Evolutionary conservation across 2,888 invertebrate species (phyloP).

Genomic region (Lasioglossum leucozonium): DNA sequence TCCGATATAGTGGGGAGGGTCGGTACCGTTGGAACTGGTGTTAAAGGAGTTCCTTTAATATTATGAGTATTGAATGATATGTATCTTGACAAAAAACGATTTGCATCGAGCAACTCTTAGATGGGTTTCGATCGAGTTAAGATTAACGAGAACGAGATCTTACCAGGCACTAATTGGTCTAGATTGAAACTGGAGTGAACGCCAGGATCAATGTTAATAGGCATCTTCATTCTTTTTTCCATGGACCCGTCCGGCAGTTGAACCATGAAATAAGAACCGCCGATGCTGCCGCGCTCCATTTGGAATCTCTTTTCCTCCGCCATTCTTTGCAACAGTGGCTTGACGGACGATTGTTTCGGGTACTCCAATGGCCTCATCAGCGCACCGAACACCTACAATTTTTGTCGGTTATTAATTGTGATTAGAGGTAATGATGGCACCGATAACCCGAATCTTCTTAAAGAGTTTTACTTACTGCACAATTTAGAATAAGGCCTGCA

Average conservation of each 20-base stretch:
- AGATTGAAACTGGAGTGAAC: conserved; percentile 96
- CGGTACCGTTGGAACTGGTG: conserved; percentile 93
- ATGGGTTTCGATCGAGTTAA: background rate
- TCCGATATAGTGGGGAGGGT: conserved; percentile 96
- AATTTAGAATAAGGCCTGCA: conserved; percentile 96
- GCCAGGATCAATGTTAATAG: conserved; percentile 96
- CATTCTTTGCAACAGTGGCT: conserved; percentile 95
- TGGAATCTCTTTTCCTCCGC: conserved; percentile 96
- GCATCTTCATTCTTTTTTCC: conserved; percentile 95
- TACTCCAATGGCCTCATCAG: conserved; percentile 92
- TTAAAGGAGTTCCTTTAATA: conserved; percentile 88
- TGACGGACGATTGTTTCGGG: conserved; percentile 90
- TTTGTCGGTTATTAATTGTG: background rate
- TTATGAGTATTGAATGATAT: conserved; percentile 62
- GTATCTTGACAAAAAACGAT: conserved; percentile 17
- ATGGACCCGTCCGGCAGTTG: conserved; percentile 96
- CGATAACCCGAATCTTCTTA: too few species aligned
- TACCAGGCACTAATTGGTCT: conserved; percentile 91
- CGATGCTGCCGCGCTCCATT: conserved; percentile 95
- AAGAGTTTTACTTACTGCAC: conserved; percentile 88
- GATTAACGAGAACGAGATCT: conserved; percentile 47
- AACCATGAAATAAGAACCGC: conserved; percentile 94
- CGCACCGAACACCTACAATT: conserved; percentile 89
- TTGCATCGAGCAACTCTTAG: conserved; percentile 15
- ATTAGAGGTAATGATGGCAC: background rate